Conservation (phyloP, 2,797 vertebrate genomes). For the Eulemur rubriventer region DNA sequence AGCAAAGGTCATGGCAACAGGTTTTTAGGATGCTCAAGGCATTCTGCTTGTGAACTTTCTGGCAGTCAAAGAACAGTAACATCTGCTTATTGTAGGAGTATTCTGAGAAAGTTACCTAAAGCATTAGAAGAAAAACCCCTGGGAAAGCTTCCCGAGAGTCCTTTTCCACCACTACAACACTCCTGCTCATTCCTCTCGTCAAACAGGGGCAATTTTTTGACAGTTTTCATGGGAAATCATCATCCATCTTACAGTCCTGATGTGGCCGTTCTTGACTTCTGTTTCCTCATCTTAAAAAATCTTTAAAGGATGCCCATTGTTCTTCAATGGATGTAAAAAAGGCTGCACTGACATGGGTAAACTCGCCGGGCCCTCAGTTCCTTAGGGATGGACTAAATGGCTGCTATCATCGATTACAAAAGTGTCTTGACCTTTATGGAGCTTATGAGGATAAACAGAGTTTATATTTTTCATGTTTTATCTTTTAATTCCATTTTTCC, state of each 20-base stretch:
- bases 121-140: background rate
- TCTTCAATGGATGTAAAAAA: background rate
- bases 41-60: too few relatives aligned
- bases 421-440: background rate
- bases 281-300: background rate
- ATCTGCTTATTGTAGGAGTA: too few relatives aligned
- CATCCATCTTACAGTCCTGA: background rate
- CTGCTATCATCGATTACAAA: background rate
- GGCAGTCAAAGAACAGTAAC: too few relatives aligned
- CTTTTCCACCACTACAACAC: background rate
- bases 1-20: background rate
- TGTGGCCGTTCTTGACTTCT: background rate
- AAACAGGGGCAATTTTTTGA: background rate
- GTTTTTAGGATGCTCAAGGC: too few relatives aligned
- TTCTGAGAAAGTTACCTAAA: too few relatives aligned
- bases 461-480: too few relatives aligned
- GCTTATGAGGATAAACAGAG: background rate
- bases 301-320: background rate
- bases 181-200: background rate
- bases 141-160: background rate
- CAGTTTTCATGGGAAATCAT: background rate
- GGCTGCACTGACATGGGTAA: background rate
- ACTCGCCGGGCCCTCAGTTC: background rate
- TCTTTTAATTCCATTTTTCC: background rate
- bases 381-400: background rate